Base-by-base conservation (phyloP, 2,888 invertebrate species). In the Spodoptera exigua region DNA sequence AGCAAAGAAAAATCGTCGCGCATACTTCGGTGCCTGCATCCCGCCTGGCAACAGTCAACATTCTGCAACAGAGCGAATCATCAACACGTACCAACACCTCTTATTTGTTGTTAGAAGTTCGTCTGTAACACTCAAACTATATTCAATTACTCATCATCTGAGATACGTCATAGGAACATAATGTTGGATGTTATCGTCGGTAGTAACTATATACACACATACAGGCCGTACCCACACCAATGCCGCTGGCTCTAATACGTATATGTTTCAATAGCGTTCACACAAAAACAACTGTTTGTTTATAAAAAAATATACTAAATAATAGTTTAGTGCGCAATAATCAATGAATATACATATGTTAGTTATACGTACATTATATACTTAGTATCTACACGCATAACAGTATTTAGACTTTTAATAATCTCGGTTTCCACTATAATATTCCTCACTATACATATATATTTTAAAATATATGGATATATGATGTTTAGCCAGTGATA, bases 11-110 rank as follows among this genome's bases (percentile, higher is more conserved):
- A 81, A 79, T 78, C 79, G 78, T 82, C 83, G 83, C 85, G 81
- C 83, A 85, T 83, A 78, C 80, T 74, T 79, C 83, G 87, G 88
- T 88, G 90, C 89, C 89, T 88, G 89, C 89, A 82, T 76, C 81
- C 85, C 78, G 87, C 84, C 86, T 82, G 86, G 85, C 85, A 74
- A 80, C 70, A 70, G 61, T 52, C 81, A 71, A 79, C 84, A 69
- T 72, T 55, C 68, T 37, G 54, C 65, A 55, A 60, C 68, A 54
- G 36, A 68, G 60, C 68, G 61, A 67, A 51, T 72, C 68, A 72
- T 72, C 68, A 76, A 70, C 64, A 75, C 74, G 63, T 70, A 71
- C 51, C 57, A 70, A 81, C 78, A 81, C 72, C 71, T 76, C 78
- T 73, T 77, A 83, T 83, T 81, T 82, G 79, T 84, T 81, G 78